Conservation (phyloP, 2,888 invertebrate genomes). For the Hypomecis atomaria region DNA sequence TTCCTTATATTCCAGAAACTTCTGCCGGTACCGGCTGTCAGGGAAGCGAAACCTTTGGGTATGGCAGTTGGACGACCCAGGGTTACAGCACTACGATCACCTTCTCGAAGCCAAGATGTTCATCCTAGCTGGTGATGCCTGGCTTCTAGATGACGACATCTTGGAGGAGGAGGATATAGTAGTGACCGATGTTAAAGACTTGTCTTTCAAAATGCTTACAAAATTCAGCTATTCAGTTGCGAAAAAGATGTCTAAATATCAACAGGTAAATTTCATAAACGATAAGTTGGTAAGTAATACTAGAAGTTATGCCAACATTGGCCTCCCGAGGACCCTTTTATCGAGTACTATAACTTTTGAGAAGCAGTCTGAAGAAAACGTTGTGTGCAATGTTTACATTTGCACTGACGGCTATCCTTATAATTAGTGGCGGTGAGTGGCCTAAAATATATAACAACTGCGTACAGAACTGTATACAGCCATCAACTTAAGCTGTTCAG, state of each 20-base stretch:
- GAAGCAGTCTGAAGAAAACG: too few species aligned
- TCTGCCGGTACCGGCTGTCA: constrained; percentile 75
- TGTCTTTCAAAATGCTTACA: background rate
- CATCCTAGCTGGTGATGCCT: background rate
- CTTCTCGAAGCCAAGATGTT: constrained; percentile 10
- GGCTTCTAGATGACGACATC: constrained; percentile 1
- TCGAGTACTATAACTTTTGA: too few species aligned
- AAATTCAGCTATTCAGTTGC: constrained; percentile 11
- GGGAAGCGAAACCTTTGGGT: constrained; percentile 50
- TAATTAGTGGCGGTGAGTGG: too few species aligned
- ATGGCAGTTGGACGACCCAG: constrained; percentile 57
- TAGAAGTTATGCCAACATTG: background rate
- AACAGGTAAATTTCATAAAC: constrained; percentile 9
- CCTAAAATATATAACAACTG: too few species aligned
- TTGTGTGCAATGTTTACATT: too few species aligned
- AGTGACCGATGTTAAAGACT: constrained; percentile 4
- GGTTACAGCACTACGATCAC: constrained; percentile 28
- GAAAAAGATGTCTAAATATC: constrained; percentile 10
- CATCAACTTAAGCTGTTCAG: too few species aligned
- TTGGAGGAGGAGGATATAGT: constrained; percentile 2
- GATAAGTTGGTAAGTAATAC: background rate
- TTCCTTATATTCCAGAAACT: constrained; percentile 44
- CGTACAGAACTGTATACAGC: too few species aligned
- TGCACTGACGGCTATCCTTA: too few species aligned
- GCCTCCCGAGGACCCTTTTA: too few species aligned